A percentile compares a stretch with the other conserved stretches of the same genome.
phyloP scores from a whole-genome alignment of 35 echinoderm and acorn worm genomes.

The Apostichopus parvimensis region DNA sequence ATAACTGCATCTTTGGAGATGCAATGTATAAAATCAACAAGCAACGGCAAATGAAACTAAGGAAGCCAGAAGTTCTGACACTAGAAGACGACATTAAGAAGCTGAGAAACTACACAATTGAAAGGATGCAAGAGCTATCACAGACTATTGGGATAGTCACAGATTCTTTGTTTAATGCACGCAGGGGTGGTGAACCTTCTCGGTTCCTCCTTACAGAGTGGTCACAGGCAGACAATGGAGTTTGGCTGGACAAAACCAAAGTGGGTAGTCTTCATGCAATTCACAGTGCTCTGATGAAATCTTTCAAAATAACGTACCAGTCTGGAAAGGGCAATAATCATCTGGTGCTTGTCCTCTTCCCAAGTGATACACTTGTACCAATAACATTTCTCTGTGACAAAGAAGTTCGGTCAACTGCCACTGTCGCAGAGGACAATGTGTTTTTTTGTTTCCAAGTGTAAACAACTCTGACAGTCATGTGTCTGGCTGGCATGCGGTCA shows the following conservation, averaged over 20 bases:
- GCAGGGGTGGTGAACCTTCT: slow-evolving; percentile 74
- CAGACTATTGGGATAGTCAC: neutral
- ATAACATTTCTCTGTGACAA: slow-evolving; percentile 29
- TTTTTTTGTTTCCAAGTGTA: slow-evolving; percentile 61
- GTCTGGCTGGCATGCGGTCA: slow-evolving; percentile 72
- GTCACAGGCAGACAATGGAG: slow-evolving; percentile 62
- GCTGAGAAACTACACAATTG: slow-evolving; percentile 36
- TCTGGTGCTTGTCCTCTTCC: slow-evolving; percentile 59
- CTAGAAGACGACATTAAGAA: slow-evolving; percentile 57
- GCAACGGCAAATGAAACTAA: slow-evolving; percentile 42
- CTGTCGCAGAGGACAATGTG: neutral
- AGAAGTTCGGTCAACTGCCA: neutral
- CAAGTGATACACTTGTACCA: slow-evolving; percentile 42
- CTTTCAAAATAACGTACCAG: slow-evolving; percentile 35
- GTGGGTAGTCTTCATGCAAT: slow-evolving; percentile 11
- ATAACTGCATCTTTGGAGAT: slow-evolving; percentile 67
- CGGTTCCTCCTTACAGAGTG: slow-evolving; percentile 63
- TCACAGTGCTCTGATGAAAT: slow-evolving; percentile 20
- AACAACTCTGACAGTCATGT: slow-evolving; percentile 51
- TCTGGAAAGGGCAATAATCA: slow-evolving; percentile 60
- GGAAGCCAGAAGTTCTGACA: slow-evolving; percentile 37
- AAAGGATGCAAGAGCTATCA: slow-evolving; percentile 4
- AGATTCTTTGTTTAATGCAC: slow-evolving; percentile 63
- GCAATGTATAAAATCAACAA: slow-evolving; percentile 39
- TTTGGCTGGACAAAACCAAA: slow-evolving; percentile 57